phyloP scores from a whole-genome alignment of 1,140 invertebrate species.

The Lepidurus arcticus region DNA sequence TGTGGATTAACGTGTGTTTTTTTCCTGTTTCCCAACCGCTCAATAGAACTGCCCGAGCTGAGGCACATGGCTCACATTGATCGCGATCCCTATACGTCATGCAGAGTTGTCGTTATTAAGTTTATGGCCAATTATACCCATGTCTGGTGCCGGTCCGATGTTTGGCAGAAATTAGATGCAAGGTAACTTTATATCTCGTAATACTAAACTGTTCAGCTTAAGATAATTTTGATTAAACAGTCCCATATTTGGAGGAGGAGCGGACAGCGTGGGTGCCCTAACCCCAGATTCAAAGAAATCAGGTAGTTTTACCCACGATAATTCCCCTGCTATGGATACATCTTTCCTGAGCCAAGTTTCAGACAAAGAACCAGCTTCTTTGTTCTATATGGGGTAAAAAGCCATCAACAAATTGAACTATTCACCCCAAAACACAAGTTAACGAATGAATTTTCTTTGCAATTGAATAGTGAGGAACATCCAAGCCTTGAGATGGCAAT shows the following conservation, averaged over 20 bases:
- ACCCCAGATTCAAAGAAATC: neutral
- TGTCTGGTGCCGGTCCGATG: slow-evolving; percentile 40
- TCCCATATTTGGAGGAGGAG: neutral
- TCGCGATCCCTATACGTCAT: slow-evolving; percentile 44
- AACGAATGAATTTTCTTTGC: slow-evolving; percentile 33
- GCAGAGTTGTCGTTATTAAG: slow-evolving; percentile 77
- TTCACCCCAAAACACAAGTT: neutral
- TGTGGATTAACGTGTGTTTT: slow-evolving; percentile 35
- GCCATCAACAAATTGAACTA: neutral
- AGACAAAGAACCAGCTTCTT: slow-evolving; percentile 29
- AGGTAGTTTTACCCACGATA: slow-evolving; percentile 24
- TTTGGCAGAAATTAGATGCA: slow-evolving; percentile 11
- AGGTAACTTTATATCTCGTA: neutral
- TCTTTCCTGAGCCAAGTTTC: slow-evolving; percentile 33
- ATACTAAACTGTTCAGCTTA: neutral
- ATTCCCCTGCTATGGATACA: slow-evolving; percentile 29
- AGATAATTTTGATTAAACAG: neutral
- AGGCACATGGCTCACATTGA: slow-evolving; percentile 42
- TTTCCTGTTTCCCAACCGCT: slow-evolving; percentile 42
- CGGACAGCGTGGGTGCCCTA: neutral
- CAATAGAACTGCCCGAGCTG: slow-evolving; percentile 53
- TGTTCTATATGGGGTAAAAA: neutral
- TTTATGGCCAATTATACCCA: slow-evolving; percentile 83
- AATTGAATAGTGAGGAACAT: slow-evolving; percentile 43
- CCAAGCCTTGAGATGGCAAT: slow-evolving; percentile 52